Percentiles rank a stretch among this genome's conserved stretches.
phyloP scores from a whole-genome alignment of 2,888 invertebrate genomes.

The Erebia palarica region DNA sequence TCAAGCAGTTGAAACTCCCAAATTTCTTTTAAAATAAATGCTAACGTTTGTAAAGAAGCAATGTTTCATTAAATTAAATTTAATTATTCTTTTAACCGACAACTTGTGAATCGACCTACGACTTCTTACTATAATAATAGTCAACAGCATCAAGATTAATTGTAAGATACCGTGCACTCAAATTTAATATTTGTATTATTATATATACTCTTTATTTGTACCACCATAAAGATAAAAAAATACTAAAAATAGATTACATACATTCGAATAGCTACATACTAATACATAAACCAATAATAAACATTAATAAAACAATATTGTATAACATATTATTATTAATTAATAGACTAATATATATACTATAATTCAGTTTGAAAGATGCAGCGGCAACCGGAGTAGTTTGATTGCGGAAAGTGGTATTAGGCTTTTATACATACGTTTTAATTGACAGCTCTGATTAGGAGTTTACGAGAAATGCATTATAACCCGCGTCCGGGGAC shows the following conservation, averaged over 20 bases:
- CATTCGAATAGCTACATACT: too few relatives aligned
- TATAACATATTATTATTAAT: too few relatives aligned
- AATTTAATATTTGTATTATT: background rate
- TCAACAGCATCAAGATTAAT: slow-evolving; percentile 4
- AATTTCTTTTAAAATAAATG: too few relatives aligned
- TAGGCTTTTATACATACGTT: slow-evolving; percentile 42
- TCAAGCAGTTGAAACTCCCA: too few relatives aligned
- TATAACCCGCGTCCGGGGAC: slow-evolving; percentile 9
- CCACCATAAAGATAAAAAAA: too few relatives aligned
- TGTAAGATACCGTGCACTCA: background rate
- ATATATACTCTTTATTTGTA: too few relatives aligned
- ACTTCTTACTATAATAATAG: slow-evolving; percentile 1
- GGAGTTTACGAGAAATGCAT: slow-evolving; percentile 24
- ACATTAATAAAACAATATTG: too few relatives aligned
- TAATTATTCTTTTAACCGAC: background rate
- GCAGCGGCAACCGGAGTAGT: background rate
- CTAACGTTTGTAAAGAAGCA: too few relatives aligned
- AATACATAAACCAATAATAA: too few relatives aligned
- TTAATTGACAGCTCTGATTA: slow-evolving; percentile 45
- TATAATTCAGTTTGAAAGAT: too few relatives aligned
- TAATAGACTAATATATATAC: too few relatives aligned
- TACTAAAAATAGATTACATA: too few relatives aligned
- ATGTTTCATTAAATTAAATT: background rate
- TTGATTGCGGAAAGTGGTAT: slow-evolving; percentile 11
- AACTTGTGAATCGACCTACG: background rate